Evolutionary conservation across 2,113 vertebrate species (phyloP).

Genomic region (Echinops telfairi): DNA sequence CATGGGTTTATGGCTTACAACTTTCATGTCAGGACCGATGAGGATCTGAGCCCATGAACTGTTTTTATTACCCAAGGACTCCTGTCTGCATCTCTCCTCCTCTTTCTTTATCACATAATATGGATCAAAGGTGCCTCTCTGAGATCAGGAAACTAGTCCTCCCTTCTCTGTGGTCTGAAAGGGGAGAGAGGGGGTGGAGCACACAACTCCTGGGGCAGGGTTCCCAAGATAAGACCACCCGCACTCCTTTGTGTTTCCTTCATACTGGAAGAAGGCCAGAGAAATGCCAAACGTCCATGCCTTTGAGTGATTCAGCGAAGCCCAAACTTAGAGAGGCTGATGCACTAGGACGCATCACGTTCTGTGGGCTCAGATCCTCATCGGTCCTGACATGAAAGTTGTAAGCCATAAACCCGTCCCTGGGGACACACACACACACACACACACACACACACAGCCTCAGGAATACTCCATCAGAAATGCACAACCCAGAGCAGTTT

Average conservation of each 20-base stretch:
- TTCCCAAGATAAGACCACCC: not conserved
- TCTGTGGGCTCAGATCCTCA: too few relatives aligned
- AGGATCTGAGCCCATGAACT: not conserved
- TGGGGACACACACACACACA: too few relatives aligned
- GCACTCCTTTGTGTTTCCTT: not conserved
- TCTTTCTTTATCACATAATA: not conserved
- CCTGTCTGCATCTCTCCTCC: not conserved
- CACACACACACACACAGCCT: not conserved
- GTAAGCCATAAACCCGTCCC: not conserved
- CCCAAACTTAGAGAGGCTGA: not conserved
- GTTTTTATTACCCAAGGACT: not conserved
- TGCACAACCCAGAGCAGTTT: not conserved
- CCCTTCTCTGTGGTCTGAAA: not conserved
- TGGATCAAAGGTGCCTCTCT: not conserved
- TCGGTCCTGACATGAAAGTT: not conserved
- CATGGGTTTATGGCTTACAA: not conserved
- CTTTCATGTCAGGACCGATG: not conserved
- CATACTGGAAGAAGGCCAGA: not conserved
- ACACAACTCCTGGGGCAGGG: fast-evolving
- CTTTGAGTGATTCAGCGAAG: not conserved
- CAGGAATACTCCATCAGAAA: not conserved
- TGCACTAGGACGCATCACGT: not conserved
- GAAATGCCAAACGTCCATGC: not conserved
- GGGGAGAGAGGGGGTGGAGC: not conserved
- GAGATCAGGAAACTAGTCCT: not conserved